Percentiles rank a stretch among this genome's conserved stretches.
phyloP scores from a whole-genome alignment of 2,797 vertebrate species.

The Agapornis canus region DNA sequence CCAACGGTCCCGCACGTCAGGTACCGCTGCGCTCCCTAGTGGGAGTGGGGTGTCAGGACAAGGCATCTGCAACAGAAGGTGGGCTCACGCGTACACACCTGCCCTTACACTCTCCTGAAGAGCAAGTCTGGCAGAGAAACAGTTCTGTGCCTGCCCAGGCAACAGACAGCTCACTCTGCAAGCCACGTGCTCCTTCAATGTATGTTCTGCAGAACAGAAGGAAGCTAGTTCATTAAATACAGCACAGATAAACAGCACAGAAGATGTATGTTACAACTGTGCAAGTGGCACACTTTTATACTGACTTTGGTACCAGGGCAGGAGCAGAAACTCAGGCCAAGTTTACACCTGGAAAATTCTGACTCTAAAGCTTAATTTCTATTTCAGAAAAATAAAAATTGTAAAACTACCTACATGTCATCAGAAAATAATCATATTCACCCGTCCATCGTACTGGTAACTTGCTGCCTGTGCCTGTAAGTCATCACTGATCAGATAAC shows the following conservation, averaged over 20 bases:
- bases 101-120: not conserved
- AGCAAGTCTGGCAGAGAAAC: not conserved
- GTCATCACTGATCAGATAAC: not conserved
- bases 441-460: not conserved
- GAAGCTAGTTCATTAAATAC: not conserved
- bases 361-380: not conserved
- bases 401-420: not conserved
- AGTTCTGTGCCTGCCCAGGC: not conserved
- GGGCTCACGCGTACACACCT: accelerated
- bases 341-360: not conserved
- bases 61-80: not conserved
- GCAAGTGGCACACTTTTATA: not conserved
- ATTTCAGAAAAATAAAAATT: not conserved
- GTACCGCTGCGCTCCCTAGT: not conserved
- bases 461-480: not conserved
- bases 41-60: not conserved
- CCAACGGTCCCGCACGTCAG: not conserved
- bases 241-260: not conserved
- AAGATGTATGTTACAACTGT: not conserved
- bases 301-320: not conserved
- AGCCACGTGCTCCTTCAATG: not conserved
- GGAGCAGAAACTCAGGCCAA: not conserved
- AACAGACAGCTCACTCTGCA: not conserved
- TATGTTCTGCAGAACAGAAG: not conserved
- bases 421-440: not conserved